Conservation (phyloP, 2,888 invertebrate genomes). For the Ophion slaviceki region DNA sequence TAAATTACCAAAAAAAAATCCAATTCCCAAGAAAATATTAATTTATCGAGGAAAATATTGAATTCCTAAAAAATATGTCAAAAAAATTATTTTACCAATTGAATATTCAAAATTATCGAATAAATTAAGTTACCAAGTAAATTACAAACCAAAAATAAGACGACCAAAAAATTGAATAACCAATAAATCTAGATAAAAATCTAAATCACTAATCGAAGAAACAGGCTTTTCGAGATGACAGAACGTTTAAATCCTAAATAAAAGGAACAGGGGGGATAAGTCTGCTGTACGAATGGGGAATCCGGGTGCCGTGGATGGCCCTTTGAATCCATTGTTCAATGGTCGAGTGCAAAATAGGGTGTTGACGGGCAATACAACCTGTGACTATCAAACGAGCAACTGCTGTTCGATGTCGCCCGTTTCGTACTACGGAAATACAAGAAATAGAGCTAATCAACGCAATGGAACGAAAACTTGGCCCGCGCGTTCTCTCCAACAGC, state of each 20-base stretch:
- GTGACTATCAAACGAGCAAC: constrained; percentile 66
- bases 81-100: no score
- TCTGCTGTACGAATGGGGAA: constrained; percentile 14
- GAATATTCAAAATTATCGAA: no score
- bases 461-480: constrained; percentile 55
- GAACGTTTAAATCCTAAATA: neutral
- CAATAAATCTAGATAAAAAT: neutral
- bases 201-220: neutral
- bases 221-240: neutral
- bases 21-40: no score
- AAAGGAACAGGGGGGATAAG: neutral
- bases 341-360: constrained; percentile 36
- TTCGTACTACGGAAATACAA: constrained; percentile 23
- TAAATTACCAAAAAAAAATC: no score
- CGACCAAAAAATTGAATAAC: no score
- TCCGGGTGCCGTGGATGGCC: constrained; percentile 36
- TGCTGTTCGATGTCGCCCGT: constrained; percentile 31
- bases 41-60: no score
- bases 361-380: constrained; percentile 39
- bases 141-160: no score
- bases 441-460: constrained; percentile 60
- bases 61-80: no score
- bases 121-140: no score
- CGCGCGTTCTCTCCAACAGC: constrained; percentile 27
- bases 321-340: constrained; percentile 51